Evolutionary conservation across 2,888 invertebrate genomes (phyloP), one percentile per base, ranked within the genome.

Genomic region (Leptopilina myrica): DNA sequence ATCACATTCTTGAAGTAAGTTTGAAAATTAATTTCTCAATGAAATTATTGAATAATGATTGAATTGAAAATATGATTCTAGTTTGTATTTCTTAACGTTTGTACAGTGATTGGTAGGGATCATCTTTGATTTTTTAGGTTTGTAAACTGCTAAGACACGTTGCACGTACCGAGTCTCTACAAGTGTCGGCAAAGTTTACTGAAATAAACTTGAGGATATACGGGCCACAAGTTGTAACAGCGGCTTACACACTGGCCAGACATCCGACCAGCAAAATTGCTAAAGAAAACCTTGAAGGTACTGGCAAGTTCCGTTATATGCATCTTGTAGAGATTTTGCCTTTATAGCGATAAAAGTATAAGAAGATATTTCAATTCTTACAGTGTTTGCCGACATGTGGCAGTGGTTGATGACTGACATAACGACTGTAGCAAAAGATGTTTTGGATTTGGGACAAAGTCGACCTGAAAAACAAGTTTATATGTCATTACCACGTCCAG

Each of bases 61-160:
- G 20, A 20, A 20, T 1, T 20, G 20, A 1, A 20, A 20, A 20
- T 20, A 20, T 20, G 20, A 20, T 20, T 59, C 15, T 15, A 59
- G 4, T 9, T 46, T 43, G 43, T 43, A 26, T 26, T 26, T 26
- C 26, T 26, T 26, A 26, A 26, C 1, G 26, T 2, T 2, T 33
- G 33, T 33, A 33, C 33, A 33, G 33, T 33, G 33, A 33, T 33
- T 33, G 33, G 33, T 33, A 3, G 6, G 46, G 12, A 67, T 67
- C 11, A 77, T 77, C 59, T 12, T 12, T 64, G 73, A 33, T 33
- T 65, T 73, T 89, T 11, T 91, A 98, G 97, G 97, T 98, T 85
- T 99, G 99, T 93, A 99, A 99, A 93, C 94, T 99, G 86, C 93
- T 99, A 86, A 95, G 98, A 89, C 99, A 99, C 92, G 97, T 99